Evolutionary conservation across 2,888 invertebrate species (phyloP), one percentile per base, ranked within the genome.

Genomic region (Ophion ellenae): DNA sequence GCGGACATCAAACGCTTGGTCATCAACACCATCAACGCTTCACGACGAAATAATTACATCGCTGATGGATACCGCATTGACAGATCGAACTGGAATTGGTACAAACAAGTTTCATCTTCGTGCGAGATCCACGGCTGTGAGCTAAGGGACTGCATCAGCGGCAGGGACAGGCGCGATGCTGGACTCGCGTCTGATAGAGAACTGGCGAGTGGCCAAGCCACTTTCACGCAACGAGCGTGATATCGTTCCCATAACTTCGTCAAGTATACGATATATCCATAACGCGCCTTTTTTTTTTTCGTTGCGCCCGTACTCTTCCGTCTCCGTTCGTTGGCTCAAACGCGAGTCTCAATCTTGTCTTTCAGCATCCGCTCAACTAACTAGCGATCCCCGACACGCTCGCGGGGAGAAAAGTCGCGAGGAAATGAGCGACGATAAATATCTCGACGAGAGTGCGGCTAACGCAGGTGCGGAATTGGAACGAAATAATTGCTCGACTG

Each of bases 161-260:
- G 67, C 32, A 71, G 75, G 63, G 47, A 64, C 24, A n/a, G 66
- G 59, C 70, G 45, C 57, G 66, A 59, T 71, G 70, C 32, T 24
- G 36, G 70, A 67, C 79, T 64, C 47, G 32, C 53, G 63, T 71
- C 64, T 79, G 85, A 84, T 84, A 67, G 74, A 57, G 59, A 28
- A 63, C 88, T 91, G 91, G 91, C 91, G 88, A 87, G 77, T 75
- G 84, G 91, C 91, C 91, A 91, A 90, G 88, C 87, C 88, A 85
- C 88, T 90, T 90, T 89, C 90, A 89, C 89, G 88, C 91, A 90
- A 89, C 89, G 89, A 90, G 89, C 90, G 89, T 90, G 90, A 90
- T 91, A 90, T 90, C 89, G 89, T 89, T 88, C 87, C 89, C 88
- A 88, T 89, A 89, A 90, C 89, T 89, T 85, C 83, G 82, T 70